Conservation (phyloP, 2,113 vertebrate species). For the Cryptoleucopteryx plumbea region DNA sequence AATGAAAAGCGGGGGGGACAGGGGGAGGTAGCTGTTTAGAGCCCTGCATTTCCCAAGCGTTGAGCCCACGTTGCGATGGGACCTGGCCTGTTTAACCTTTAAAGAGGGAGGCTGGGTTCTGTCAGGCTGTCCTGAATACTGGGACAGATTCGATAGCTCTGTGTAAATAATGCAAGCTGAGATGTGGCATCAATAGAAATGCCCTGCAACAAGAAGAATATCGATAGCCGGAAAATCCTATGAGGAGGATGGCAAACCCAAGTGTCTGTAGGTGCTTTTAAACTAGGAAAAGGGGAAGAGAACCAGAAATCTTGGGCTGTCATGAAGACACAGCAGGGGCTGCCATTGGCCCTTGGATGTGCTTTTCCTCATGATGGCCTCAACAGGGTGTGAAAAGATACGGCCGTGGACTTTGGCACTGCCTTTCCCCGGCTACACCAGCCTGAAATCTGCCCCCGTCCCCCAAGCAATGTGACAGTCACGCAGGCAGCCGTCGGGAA, state of each 20-base stretch:
- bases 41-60: neutral
- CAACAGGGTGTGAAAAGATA: neutral
- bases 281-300: neutral
- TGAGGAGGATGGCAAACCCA: neutral
- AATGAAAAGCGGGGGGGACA: neutral
- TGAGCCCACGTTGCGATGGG: neutral
- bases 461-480: neutral
- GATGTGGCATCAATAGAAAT: conserved; percentile 43
- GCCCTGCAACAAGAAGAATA: conserved; percentile 38
- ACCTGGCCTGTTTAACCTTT: neutral
- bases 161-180: conserved; percentile 14
- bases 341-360: neutral
- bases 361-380: neutral
- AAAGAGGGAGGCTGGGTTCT: neutral
- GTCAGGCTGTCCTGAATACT: neutral
- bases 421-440: neutral
- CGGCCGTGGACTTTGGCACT: neutral
- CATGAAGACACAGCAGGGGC: neutral
- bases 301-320: neutral
- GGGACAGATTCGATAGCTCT: neutral
- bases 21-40: neutral
- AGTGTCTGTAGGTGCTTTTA: neutral
- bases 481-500: neutral
- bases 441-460: neutral
- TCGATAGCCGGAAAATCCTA: conserved; percentile 54